Evolutionary conservation across 2,797 vertebrate genomes (phyloP), one percentile per base, ranked within the genome.

Genomic region (Mallotus villosus): DNA sequence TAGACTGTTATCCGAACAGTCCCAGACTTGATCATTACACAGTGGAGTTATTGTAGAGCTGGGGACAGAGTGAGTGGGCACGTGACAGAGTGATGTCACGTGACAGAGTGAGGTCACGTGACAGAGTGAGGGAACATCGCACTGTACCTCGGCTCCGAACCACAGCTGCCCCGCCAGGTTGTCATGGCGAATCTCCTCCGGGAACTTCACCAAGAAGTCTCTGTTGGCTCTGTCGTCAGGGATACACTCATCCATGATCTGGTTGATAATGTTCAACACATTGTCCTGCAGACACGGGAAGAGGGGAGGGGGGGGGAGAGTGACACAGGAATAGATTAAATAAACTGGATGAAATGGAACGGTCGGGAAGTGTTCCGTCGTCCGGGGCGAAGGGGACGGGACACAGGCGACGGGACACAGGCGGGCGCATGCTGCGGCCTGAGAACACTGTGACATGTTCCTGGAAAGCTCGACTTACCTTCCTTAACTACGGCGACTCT

Each of bases 201-300:
- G 97, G 92, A 99, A 99, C 90, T 99, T 99, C 29, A 97, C 97
- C 61, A 94, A 95, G 72, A 99, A 99, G 89, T 99, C 97, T 81
- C 97, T 86, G 80, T 98, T 97, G 84, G 97, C 97, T 29, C 97
- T 93, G 77, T 98, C 95, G 3, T 94, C 92, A 19, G 96, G 95
- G 84, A 99, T 99, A 92, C 97, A 99, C 87, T 95, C 96, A 78
- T 98, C 97, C 97, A 99, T 99, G 81, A 99, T 98, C 90, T 97
- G 96, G 89, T 95, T 97, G 82, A 99, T 97, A 78, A 99, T 96
- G 90, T 95, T 97, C 76, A 99, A 85, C 86, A 99, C 97, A 62
- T 94, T 98, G 92, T 99, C 97, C 97, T 99, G 89, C 66, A 87
- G 63, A 88, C 22, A 69, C 71, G 64, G 75, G 76, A 46, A 55